Evolutionary conservation across 2,797 vertebrate genomes (phyloP), one percentile per base, ranked within the genome.

Genomic region (Glyptemys insculpta): DNA sequence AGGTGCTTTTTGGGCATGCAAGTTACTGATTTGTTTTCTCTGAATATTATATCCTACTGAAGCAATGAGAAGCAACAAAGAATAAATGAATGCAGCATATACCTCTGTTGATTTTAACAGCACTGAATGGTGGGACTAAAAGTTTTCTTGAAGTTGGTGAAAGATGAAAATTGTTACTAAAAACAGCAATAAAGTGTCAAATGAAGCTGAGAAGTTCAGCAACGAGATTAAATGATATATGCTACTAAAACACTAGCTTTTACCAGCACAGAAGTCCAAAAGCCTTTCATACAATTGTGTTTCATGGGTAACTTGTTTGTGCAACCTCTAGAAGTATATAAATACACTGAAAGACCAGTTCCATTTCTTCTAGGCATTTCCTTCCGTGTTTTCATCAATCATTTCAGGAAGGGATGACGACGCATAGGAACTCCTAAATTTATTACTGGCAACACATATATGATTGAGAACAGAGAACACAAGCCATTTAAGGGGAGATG

Each of bases 121-220:
- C 81, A 95, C 83, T 85, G 88, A 93, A 95, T 84, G 86, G 93
- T 94, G 88, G 83, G 62, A 93, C 92, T 88, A 93, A 29, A 96
- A 89, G 95, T 56, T 94, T 81, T 91, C 85, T 94, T 92, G 85
- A 93, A 96, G 88, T 78, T 96, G 94, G 90, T 95, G 88, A 95
- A 97, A 92, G 94, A 97, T 87, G 90, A 89, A 94, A 96, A 95
- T 54, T 95, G 88, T 62, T 88, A 89, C 94, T 95, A 86, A 97
- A 89, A 98, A 74, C 50, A 94, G 76, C 90, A 97, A 95, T 4
- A 81, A 92, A 96, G 44, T 80, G 54, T 84, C 86, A 89, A 93
- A 96, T 8, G 21, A 96, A 93, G 85, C 96, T 91, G 92, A 96
- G 91, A 5, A 57, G 82, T 93, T 97, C 95, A 95, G 88, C 85